Evolutionary conservation across 2,113 vertebrate genomes (phyloP).

Genomic region (Crotalus viridis): DNA sequence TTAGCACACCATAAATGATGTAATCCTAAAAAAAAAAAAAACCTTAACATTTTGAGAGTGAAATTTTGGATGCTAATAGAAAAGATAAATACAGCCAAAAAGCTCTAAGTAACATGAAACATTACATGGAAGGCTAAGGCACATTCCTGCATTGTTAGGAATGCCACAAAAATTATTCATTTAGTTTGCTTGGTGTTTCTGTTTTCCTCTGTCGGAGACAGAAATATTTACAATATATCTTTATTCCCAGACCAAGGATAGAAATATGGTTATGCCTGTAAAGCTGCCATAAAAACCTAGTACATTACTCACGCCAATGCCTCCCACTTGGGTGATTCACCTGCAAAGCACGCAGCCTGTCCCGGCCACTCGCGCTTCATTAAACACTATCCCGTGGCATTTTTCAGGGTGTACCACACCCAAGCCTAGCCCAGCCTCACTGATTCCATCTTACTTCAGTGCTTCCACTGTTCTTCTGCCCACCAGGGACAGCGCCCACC

Average conservation of each 20-base stretch:
- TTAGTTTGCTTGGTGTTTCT: background rate
- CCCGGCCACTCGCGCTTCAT: slow-evolving; percentile 25
- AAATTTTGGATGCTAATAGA: background rate
- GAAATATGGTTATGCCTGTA: background rate
- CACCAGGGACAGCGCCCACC: background rate
- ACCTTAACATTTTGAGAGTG: background rate
- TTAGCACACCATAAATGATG: background rate
- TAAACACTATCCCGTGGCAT: slow-evolving; percentile 23
- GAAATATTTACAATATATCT: background rate
- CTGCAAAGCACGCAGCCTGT: slow-evolving; percentile 19
- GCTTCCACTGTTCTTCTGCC: background rate
- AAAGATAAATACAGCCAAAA: background rate
- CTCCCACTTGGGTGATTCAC: slow-evolving; percentile 36
- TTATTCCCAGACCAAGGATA: background rate
- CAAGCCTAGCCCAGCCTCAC: slow-evolving; percentile 5
- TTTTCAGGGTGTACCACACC: slow-evolving; percentile 5
- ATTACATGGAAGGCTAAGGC: background rate
- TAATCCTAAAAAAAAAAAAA: background rate
- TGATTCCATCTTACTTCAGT: slow-evolving; percentile 20
- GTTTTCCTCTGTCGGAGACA: background rate
- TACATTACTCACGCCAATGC: slow-evolving; percentile 2
- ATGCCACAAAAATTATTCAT: background rate
- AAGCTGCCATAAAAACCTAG: background rate
- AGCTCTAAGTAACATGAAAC: background rate
- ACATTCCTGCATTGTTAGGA: background rate